Evolutionary conservation across 2,888 invertebrate species (phyloP).

Genomic region (Drosophila differens): DNA sequence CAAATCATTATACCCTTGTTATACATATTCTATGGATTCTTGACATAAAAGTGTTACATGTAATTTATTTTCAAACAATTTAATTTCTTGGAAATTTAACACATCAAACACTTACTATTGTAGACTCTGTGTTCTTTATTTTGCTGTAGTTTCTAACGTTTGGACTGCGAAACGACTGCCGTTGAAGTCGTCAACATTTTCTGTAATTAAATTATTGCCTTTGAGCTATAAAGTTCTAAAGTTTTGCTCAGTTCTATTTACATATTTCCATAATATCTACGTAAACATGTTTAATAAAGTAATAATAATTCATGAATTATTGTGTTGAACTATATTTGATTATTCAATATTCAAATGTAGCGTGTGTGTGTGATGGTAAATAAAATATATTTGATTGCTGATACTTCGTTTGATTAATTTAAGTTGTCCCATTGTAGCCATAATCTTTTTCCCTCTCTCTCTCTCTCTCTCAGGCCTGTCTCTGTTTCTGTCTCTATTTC

Average conservation of each 20-base stretch:
- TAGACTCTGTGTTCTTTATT: neutral
- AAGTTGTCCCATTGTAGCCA: constrained; percentile 36
- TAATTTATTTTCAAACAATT: no score
- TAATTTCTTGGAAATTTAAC: neutral
- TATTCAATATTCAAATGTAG: neutral
- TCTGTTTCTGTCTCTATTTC: neutral
- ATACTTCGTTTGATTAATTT: constrained; percentile 47
- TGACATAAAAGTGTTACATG: no score
- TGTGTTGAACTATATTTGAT: neutral
- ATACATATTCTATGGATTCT: neutral
- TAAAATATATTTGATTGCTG: constrained; percentile 15
- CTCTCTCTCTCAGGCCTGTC: neutral
- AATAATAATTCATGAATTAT: neutral
- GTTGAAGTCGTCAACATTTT: neutral
- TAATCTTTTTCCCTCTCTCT: constrained; percentile 30
- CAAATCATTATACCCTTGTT: neutral
- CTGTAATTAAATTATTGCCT: neutral
- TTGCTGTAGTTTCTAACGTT: neutral
- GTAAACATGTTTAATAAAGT: neutral
- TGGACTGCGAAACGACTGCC: neutral
- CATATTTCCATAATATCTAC: neutral
- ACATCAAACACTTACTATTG: neutral
- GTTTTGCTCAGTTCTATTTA: neutral
- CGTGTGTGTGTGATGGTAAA: neutral
- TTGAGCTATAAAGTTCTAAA: neutral